Evolutionary conservation across 1,140 invertebrate species (phyloP).

Genomic region (Plectus sambesii): DNA sequence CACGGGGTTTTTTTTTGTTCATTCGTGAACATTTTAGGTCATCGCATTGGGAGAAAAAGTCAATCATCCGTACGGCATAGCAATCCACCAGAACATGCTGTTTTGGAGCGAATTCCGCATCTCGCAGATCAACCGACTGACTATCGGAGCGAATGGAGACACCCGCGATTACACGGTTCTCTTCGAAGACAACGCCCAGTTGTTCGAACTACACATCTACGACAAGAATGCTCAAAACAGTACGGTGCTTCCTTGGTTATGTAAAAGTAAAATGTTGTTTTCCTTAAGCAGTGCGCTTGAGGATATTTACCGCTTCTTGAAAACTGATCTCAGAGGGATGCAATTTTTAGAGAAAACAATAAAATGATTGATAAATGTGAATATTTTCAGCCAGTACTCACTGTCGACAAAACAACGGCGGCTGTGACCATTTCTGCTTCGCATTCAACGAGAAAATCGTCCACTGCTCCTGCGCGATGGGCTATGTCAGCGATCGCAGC

Average conservation of each 20-base stretch:
- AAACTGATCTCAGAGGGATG: no score
- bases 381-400: slow-evolving; percentile 9
- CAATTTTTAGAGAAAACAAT: no score
- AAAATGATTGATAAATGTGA: no score
- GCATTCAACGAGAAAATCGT: slow-evolving; percentile 43
- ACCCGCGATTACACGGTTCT: slow-evolving; percentile 5
- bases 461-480: slow-evolving; percentile 24
- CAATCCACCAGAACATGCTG: slow-evolving; percentile 47
- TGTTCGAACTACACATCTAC: slow-evolving; percentile 19
- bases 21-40: slow-evolving; percentile 12
- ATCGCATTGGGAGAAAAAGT: slow-evolving; percentile 42
- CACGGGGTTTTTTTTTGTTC: no score
- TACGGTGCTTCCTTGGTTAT: no score
- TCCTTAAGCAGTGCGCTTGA: no score
- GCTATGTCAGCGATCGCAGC: slow-evolving; percentile 30
- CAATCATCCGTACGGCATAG: slow-evolving; percentile 54
- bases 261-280: no score
- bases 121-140: slow-evolving; percentile 44
- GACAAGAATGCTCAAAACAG: slow-evolving; percentile 4
- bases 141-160: slow-evolving; percentile 8
- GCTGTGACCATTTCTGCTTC: slow-evolving; percentile 54
- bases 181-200: slow-evolving; percentile 10
- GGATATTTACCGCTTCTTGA: no score
- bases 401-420: slow-evolving; percentile 40
- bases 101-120: slow-evolving; percentile 55